Evolutionary conservation across 2,888 invertebrate species (phyloP), one percentile per base, ranked within the genome.

Genomic region (Timandra comae): DNA sequence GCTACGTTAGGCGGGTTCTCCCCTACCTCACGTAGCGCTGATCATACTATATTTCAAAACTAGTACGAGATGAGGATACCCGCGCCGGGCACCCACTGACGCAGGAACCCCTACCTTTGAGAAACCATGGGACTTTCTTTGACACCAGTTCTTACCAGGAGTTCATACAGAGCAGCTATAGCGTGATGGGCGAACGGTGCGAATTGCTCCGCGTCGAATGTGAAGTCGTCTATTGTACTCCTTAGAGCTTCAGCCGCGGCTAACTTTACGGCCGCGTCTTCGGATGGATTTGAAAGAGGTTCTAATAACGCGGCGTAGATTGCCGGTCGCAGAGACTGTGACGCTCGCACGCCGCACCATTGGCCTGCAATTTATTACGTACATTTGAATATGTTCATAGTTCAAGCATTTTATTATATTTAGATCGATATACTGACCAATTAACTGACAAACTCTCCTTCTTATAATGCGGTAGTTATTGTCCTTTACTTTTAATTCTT

Each of bases 151-250:
- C n/a, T n/a, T 56, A 95, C 94, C 54, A 98, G 81, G 46, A 98
- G 87, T 38, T 89, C 88, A 75, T 96, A 97, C 7, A 97, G 86
- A 32, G 93, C 88, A 35, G 91, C 89, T 60, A 97, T 95, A 2
- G 91, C 88, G 12, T 91, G 88, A 37, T 94, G 91, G 41, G 96
- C 88, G 72, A 91, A 97, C 10, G 95, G 94, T 42, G 92, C 87
- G 70, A 98, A 97, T 63, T 94, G 91, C 42, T 95, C 93, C 0
- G 91, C 89, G 56, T 92, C 91, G 77, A 98, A 98, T 63, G 96
- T 95, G 81, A 97, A 97, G 74, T 97, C 97, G 56, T 97, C 96
- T 21, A 98, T 91, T 1, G 94, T 92, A 52, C 90, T 89, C 65
- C 93, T 91, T 3, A 98, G 82, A 0, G 97, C 93, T 46, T 92